Conservation (phyloP, 2,888 invertebrate species). For the Aporophyla nigra region DNA sequence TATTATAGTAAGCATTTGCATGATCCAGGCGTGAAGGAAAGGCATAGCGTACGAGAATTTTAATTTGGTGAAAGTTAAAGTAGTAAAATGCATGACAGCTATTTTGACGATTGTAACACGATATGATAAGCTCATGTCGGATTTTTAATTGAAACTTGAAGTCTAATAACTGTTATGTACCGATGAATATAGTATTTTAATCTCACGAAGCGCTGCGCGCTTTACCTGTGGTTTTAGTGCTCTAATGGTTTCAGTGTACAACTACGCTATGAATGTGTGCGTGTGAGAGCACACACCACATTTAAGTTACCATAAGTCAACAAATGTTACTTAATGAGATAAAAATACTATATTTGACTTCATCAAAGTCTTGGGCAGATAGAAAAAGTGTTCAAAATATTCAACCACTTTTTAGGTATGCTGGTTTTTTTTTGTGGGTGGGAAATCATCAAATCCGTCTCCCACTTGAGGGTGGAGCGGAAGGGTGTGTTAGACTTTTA, state of each 20-base stretch:
- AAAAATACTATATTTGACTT: not conserved
- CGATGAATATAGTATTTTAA: not conserved
- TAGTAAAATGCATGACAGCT: constrained; percentile 31
- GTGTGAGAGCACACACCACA: too few relatives aligned
- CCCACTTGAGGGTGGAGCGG: too few relatives aligned
- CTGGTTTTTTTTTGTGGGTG: too few relatives aligned
- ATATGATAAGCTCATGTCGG: constrained; percentile 14
- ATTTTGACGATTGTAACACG: constrained; percentile 10
- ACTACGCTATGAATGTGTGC: too few relatives aligned
- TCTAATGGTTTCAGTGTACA: too few relatives aligned
- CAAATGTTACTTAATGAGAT: too few relatives aligned
- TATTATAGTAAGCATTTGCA: constrained; percentile 44
- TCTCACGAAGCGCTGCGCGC: too few relatives aligned
- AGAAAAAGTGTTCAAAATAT: not conserved
- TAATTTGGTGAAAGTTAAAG: constrained; percentile 50
- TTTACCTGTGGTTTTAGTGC: too few relatives aligned
- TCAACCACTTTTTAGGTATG: too few relatives aligned
- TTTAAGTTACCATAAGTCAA: too few relatives aligned
- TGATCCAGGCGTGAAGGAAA: constrained; percentile 40
- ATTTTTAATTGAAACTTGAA: constrained; percentile 32
- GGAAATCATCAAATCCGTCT: too few relatives aligned
- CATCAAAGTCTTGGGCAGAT: not conserved
- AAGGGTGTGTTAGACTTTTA: too few relatives aligned
- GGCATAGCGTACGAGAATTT: constrained; percentile 25
- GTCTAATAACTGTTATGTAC: not conserved